phyloP scores from a whole-genome alignment of 1,140 invertebrate species.

The Mylabris phalerata region DNA sequence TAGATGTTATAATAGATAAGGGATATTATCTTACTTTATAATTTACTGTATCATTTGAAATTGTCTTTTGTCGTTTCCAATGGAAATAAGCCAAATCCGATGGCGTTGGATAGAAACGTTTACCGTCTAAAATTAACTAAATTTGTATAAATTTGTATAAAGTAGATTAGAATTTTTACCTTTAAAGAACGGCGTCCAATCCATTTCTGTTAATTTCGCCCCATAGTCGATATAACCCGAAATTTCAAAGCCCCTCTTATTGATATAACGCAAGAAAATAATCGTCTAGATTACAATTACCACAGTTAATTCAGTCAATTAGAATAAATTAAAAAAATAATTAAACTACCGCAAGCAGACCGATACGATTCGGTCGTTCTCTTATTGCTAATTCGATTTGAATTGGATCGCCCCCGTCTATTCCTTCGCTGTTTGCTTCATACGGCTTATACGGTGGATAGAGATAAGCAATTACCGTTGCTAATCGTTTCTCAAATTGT shows the following conservation, averaged over 20 bases:
- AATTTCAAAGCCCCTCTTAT: conserved; percentile 59
- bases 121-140: conserved; percentile 39
- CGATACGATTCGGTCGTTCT: conserved; percentile 54
- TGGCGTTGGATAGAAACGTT: conserved; percentile 53
- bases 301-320: neutral
- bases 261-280: conserved; percentile 61
- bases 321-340: neutral
- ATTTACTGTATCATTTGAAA: conserved; percentile 61
- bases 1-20: neutral
- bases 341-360: conserved; percentile 27
- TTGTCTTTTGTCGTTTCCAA: conserved; percentile 58
- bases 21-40: conserved; percentile 41
- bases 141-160: neutral
- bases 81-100: conserved; percentile 68
- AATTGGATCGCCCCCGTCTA: conserved; percentile 49
- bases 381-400: conserved; percentile 57
- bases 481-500: conserved; percentile 49
- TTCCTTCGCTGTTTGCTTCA: conserved; percentile 49
- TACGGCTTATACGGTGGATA: conserved; percentile 49
- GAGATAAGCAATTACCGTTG: conserved; percentile 47
- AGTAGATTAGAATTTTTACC: conserved; percentile 22
- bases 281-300: conserved; percentile 49
- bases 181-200: conserved; percentile 66
- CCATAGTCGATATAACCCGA: conserved; percentile 74
- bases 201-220: conserved; percentile 59